Percentiles rank a stretch among this genome's conserved stretches.
These are phyloP conservation scores for Sciurus carolinensis DNA, from an alignment of 2,797 vertebrate genomes.

Conservation along the genomic window DNA sequence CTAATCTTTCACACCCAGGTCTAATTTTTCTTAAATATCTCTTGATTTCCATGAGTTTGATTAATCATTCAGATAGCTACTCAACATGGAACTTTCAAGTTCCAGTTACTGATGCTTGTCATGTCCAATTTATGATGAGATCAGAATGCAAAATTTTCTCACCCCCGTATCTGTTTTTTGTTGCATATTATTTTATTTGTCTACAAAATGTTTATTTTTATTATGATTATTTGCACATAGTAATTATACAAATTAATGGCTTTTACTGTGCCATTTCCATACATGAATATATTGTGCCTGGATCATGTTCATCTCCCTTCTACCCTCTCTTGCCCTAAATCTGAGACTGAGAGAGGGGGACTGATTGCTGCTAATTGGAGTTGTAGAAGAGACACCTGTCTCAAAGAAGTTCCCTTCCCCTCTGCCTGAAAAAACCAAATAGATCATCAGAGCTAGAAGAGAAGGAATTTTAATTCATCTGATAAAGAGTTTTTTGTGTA, in stretches of 20 bases:
- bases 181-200: neutral
- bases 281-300: neutral
- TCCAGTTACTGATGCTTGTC: neutral
- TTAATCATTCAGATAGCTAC: neutral
- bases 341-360: neutral
- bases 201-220: neutral
- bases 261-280: neutral
- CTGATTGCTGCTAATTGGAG: neutral
- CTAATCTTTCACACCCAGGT: neutral
- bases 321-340: too few species aligned
- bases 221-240: neutral
- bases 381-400: neutral
- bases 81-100: neutral
- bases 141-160: neutral
- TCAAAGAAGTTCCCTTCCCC: neutral
- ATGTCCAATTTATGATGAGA: neutral
- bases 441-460: neutral
- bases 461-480: neutral
- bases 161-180: neutral
- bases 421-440: neutral
- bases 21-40: slow-evolving; percentile 30
- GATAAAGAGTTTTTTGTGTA: neutral
- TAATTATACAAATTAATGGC: neutral
- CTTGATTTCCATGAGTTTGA: slow-evolving; percentile 19
- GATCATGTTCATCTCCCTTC: neutral